These are phyloP conservation scores for Suricata suricatta DNA, from an alignment of 2,113 vertebrate genomes.

Conservation along the genomic window DNA sequence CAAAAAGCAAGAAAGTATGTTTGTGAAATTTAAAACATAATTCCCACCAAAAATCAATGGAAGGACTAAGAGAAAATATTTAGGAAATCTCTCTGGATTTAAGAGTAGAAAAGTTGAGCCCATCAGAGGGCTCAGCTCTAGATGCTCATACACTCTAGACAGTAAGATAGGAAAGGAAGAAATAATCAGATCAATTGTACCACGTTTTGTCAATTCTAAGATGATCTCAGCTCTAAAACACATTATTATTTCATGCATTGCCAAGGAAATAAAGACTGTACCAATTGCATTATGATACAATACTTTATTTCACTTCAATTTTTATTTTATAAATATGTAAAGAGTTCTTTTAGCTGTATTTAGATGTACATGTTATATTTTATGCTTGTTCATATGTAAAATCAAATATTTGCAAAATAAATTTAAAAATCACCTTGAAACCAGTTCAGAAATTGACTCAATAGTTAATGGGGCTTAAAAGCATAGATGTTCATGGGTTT, in stretches of 20 bases:
- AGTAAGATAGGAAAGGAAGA: background rate
- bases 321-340: background rate
- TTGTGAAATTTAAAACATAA: background rate
- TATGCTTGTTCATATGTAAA: background rate
- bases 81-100: background rate
- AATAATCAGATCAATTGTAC: background rate
- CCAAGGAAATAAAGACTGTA: background rate
- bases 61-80: background rate
- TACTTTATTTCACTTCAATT: background rate
- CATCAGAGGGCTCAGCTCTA: background rate
- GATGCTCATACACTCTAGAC: background rate
- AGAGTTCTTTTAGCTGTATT: background rate
- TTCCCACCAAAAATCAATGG: background rate
- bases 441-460: background rate
- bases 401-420: background rate
- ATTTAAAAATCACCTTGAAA: background rate
- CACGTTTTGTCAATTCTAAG: background rate
- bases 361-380: background rate
- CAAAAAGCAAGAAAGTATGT: background rate
- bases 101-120: background rate
- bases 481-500: background rate
- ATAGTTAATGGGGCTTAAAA: background rate
- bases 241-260: background rate
- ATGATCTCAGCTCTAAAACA: background rate
- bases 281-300: background rate